Evolutionary conservation across 2,888 invertebrate species (phyloP).

Genomic region (Leptura quadrifasciata): DNA sequence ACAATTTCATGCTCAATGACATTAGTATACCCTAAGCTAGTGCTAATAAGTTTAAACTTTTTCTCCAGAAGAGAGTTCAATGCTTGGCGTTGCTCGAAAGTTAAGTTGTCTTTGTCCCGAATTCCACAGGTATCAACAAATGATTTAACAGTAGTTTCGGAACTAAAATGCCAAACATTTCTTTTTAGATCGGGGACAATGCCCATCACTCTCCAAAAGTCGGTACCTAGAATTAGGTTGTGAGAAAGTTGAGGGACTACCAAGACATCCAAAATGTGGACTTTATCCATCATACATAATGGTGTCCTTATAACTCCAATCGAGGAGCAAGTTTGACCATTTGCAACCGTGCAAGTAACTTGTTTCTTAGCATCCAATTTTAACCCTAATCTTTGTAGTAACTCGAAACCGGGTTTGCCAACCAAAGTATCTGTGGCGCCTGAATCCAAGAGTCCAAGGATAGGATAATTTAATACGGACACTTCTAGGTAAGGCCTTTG

Average conservation of each 20-base stretch:
- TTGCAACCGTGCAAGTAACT: neutral
- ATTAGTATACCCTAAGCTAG: too few species aligned
- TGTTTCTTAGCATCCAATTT: neutral
- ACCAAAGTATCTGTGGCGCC: conserved; percentile 11
- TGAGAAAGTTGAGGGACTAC: neutral
- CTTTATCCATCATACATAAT: neutral
- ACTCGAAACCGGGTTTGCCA: neutral
- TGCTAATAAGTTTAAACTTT: neutral
- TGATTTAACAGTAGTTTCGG: neutral
- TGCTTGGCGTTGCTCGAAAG: neutral
- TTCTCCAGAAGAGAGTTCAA: neutral
- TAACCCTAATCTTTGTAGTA: conserved; percentile 3
- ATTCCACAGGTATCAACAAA: neutral
- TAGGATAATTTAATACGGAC: neutral
- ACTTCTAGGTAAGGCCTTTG: conserved; percentile 5
- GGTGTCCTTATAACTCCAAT: neutral
- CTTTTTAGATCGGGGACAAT: neutral
- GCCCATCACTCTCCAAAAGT: neutral
- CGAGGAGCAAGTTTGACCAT: neutral
- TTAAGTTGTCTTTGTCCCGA: neutral
- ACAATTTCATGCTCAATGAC: too few species aligned
- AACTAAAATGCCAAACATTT: conserved; percentile 6
- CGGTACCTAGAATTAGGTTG: neutral
- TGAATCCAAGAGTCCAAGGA: conserved; percentile 9
- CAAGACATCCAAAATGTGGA: neutral